These are phyloP conservation scores for Coptodon bakossiorum DNA, from an alignment of 2,113 vertebrate species.

Conservation along the genomic window DNA sequence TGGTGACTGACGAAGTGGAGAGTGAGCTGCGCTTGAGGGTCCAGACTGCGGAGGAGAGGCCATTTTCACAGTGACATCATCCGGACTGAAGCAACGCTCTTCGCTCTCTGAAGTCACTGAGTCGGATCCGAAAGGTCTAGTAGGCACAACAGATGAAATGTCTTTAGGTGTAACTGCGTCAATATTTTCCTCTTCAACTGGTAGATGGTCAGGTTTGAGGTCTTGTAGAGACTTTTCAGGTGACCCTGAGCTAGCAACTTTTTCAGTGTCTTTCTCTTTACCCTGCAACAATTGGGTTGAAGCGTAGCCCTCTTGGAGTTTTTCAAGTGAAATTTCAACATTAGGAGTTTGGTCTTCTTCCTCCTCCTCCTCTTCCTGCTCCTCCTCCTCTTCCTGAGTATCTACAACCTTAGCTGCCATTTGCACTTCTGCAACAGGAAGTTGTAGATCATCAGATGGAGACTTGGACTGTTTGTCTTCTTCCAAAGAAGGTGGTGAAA, in stretches of 20 bases:
- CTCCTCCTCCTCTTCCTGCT: conserved; percentile 75
- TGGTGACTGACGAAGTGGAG: conserved; percentile 87
- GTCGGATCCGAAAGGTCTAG: conserved; percentile 63
- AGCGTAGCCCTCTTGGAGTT: conserved; percentile 74
- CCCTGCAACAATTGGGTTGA: conserved; percentile 48
- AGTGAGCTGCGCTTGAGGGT: conserved; percentile 86
- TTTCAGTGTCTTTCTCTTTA: conserved; percentile 34
- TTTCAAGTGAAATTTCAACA: conserved; percentile 75
- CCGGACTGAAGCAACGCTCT: conserved; percentile 89
- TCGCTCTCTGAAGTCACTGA: conserved; percentile 76
- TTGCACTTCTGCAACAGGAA: conserved; percentile 69
- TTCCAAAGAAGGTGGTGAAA: conserved; percentile 92
- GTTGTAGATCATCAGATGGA: conserved; percentile 81
- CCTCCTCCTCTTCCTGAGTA: conserved; percentile 67
- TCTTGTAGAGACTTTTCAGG: conserved; percentile 29
- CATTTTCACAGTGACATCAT: conserved; percentile 96
- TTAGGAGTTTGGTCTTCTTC: conserved; percentile 78
- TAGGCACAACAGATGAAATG: conserved; percentile 27
- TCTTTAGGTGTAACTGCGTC: conserved; percentile 41
- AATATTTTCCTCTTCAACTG: conserved; percentile 38
- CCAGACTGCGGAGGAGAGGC: conserved; percentile 90
- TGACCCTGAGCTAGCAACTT: conserved; percentile 1
- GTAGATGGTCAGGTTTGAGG: conserved; percentile 47
- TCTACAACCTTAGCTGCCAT: conserved; percentile 52
- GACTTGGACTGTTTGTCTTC: conserved; percentile 91